These are phyloP conservation scores for Campylorhamphus procurvoides DNA, from an alignment of 2,113 vertebrate species.

Conservation along the genomic window DNA sequence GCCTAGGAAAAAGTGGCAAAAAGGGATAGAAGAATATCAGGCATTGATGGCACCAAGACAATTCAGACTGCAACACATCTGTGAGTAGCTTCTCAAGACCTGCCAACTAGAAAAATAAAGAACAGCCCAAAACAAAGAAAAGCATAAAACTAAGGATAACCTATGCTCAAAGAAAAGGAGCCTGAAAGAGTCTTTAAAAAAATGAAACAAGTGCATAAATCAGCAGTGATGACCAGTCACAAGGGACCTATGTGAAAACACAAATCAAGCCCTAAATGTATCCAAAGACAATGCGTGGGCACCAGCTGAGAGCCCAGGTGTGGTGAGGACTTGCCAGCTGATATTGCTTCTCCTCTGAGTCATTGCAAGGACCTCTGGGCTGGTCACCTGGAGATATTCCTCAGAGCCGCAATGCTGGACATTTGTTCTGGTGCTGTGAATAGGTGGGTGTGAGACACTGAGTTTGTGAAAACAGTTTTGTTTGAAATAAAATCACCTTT, in stretches of 20 bases:
- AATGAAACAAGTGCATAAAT: background rate
- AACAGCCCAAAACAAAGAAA: background rate
- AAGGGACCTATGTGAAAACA: background rate
- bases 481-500: background rate
- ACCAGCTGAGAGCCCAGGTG: background rate
- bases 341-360: background rate
- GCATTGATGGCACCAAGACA: background rate
- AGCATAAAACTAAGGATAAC: background rate
- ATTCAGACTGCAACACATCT: background rate
- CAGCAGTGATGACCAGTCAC: background rate
- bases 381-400: background rate
- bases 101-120: background rate
- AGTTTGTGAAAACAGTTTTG: background rate
- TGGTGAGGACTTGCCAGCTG: background rate
- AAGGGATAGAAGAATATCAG: background rate
- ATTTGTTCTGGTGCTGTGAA: background rate
- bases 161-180: background rate
- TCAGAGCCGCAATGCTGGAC: background rate
- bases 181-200: background rate
- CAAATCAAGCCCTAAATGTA: background rate
- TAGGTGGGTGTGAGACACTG: background rate
- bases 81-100: background rate
- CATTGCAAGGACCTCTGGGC: background rate
- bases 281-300: background rate
- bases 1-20: background rate